Base-by-base conservation (phyloP, 2,888 invertebrate species). In the Mesodorylaimus sp. region DNA sequence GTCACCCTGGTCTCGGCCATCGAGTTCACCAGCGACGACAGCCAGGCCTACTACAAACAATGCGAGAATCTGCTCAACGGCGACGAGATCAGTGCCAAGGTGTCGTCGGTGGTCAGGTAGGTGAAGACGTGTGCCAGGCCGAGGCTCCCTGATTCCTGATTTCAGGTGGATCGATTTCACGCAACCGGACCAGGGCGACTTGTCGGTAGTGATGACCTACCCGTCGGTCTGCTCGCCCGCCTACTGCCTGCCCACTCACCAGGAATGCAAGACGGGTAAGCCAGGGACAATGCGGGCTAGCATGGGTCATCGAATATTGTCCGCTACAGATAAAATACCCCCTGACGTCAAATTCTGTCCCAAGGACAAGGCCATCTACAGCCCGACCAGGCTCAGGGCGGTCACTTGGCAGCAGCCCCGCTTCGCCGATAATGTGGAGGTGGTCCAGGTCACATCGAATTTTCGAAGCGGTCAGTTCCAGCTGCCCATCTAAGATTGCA, bases 91-190 rank as follows among this genome's bases (percentile, higher is more conserved):
- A n/a, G n/a, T n/a, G n/a, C n/a, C n/a, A n/a, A n/a, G n/a, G n/a
- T n/a, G n/a, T n/a, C n/a, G n/a, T n/a, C n/a, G n/a, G n/a, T n/a
- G n/a, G n/a, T n/a, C n/a, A n/a, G n/a, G n/a, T n/a, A n/a, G n/a
- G n/a, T n/a, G n/a, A n/a, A n/a, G n/a, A n/a, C n/a, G n/a, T n/a
- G n/a, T n/a, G n/a, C n/a, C n/a, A n/a, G n/a, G n/a, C n/a, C n/a
- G n/a, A n/a, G n/a, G n/a, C n/a, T n/a, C 41, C 19, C 19, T 13
- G 19, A 13, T n/a, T n/a, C n/a, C n/a, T 10, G 7, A 16, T 46
- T 46, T 44, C 48, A 45, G 44, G 3, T 48, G 48, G 48, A 24
- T 45, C 3, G 28, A 48, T 5, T 48, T 48, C 25, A 27, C n/a
- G 10, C 10, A 13, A 27, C 48, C 48, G 19, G 3, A 3, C 3